Evolutionary conservation across 1,140 invertebrate genomes (phyloP).

Genomic region (Sitodiplosis mosellana): DNA sequence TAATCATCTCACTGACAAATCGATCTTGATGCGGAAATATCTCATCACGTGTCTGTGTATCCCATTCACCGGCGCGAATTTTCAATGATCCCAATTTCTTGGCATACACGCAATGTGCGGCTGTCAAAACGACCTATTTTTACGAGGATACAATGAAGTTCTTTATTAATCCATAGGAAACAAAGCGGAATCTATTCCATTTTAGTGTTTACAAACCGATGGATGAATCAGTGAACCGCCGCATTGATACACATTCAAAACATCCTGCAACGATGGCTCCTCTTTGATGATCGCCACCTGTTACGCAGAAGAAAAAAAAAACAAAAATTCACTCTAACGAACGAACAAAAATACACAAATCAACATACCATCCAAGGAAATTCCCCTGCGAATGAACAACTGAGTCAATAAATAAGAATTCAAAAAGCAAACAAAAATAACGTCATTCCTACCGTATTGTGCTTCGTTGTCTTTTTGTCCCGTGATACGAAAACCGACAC

Average conservation of each 20-base stretch:
- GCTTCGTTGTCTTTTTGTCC: slow-evolving; percentile 38
- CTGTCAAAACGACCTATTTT: slow-evolving; percentile 48
- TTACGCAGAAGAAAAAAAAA: no score
- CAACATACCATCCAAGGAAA: slow-evolving; percentile 68
- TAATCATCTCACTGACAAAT: slow-evolving; percentile 26
- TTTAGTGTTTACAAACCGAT: neutral
- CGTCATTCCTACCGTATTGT: slow-evolving; percentile 31
- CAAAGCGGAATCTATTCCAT: no score
- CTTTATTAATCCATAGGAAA: no score
- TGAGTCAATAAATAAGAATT: no score
- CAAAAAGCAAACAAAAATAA: neutral
- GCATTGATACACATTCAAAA: slow-evolving; percentile 48
- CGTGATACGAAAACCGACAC: slow-evolving; percentile 46
- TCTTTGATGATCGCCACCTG: slow-evolving; percentile 45
- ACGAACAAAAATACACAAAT: no score
- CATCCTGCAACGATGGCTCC: slow-evolving; percentile 27
- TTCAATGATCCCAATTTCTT: slow-evolving; percentile 22
- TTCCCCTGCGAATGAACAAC: no score
- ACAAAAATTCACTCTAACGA: no score
- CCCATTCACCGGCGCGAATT: slow-evolving; percentile 44
- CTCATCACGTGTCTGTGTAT: neutral
- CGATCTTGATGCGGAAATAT: slow-evolving; percentile 37
- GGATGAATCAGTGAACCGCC: slow-evolving; percentile 58
- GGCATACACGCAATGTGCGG: slow-evolving; percentile 39
- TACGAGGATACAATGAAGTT: no score